These are phyloP conservation scores for Nomia melanderi DNA, from an alignment of 1,140 invertebrate genomes.

Conservation along the genomic window DNA sequence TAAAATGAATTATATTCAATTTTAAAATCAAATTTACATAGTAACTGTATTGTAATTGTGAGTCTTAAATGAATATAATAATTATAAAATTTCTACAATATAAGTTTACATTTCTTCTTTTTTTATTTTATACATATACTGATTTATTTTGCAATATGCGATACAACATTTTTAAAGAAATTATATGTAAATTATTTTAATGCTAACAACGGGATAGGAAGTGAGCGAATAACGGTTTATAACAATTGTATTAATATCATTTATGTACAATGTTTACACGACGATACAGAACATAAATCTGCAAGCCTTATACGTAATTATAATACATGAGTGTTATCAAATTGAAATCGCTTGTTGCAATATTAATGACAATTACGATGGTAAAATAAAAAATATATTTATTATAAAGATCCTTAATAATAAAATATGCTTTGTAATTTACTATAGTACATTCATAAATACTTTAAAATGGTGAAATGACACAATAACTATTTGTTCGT, in stretches of 20 bases:
- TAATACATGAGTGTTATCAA: constrained; percentile 61
- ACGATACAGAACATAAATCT: constrained; percentile 57
- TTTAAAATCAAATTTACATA: too few relatives aligned
- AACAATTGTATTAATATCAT: constrained; percentile 67
- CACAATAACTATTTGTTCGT: constrained; percentile 18
- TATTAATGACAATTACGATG: constrained; percentile 42
- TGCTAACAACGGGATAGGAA: too few relatives aligned
- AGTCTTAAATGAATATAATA: too few relatives aligned
- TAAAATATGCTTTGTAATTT: constrained; percentile 34
- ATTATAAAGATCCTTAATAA: constrained; percentile 24
- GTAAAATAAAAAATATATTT: constrained; percentile 31
- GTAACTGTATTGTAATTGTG: too few relatives aligned
- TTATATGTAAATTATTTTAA: too few relatives aligned
- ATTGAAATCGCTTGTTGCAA: constrained; percentile 37
- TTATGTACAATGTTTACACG: constrained; percentile 73
- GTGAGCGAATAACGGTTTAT: constrained; percentile 42
- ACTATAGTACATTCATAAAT: constrained; percentile 55
- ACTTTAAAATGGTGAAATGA: constrained; percentile 20
- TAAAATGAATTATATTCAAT: too few relatives aligned
- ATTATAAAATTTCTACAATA: too few relatives aligned
- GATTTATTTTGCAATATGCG: too few relatives aligned
- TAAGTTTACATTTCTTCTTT: too few relatives aligned
- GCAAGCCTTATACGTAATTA: constrained; percentile 49
- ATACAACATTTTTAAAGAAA: too few relatives aligned
- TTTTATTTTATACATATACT: too few relatives aligned